Evolutionary conservation across 2,888 invertebrate genomes (phyloP).

Genomic region (Aporophyla lueneburgensis): DNA sequence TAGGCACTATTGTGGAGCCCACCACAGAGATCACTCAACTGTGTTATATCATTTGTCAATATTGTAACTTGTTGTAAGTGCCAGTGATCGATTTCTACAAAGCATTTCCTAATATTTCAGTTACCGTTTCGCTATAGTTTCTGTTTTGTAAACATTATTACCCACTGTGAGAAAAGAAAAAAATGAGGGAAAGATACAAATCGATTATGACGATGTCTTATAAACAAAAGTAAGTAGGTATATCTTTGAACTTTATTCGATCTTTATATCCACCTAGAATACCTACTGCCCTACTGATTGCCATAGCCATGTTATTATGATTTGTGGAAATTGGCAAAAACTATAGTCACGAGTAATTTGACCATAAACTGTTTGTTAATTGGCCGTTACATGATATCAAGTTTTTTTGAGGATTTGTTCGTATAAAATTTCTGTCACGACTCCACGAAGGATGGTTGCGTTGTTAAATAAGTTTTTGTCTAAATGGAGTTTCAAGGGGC

Average conservation of each 20-base stretch:
- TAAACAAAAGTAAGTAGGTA: neutral
- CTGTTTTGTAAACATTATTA: slow-evolving; percentile 38
- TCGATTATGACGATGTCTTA: neutral
- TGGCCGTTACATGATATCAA: slow-evolving; percentile 19
- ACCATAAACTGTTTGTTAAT: slow-evolving; percentile 47
- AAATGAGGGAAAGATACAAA: neutral
- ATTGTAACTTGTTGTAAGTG: neutral
- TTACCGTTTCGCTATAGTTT: neutral
- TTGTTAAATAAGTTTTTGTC: slow-evolving; percentile 8
- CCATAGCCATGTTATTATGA: slow-evolving; percentile 14
- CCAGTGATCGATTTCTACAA: slow-evolving; percentile 2
- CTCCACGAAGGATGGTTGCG: too few relatives aligned
- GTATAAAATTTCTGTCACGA: neutral
- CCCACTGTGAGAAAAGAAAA: neutral
- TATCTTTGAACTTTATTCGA: slow-evolving; percentile 16
- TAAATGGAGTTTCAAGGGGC: slow-evolving; percentile 16
- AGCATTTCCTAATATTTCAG: slow-evolving; percentile 9
- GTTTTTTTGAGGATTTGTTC: slow-evolving; percentile 14
- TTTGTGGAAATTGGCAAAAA: slow-evolving; percentile 38
- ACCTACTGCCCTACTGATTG: neutral
- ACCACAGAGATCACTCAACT: slow-evolving; percentile 2
- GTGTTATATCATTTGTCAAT: slow-evolving; percentile 3
- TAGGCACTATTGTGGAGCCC: neutral
- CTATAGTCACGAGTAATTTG: slow-evolving; percentile 27
- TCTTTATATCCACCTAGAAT: slow-evolving; percentile 4